A percentile compares a stretch with the other conserved stretches of the same genome.
These are phyloP conservation scores for Dendrocopos noguchii DNA, from an alignment of 2,113 vertebrate genomes.

Conservation along the genomic window DNA sequence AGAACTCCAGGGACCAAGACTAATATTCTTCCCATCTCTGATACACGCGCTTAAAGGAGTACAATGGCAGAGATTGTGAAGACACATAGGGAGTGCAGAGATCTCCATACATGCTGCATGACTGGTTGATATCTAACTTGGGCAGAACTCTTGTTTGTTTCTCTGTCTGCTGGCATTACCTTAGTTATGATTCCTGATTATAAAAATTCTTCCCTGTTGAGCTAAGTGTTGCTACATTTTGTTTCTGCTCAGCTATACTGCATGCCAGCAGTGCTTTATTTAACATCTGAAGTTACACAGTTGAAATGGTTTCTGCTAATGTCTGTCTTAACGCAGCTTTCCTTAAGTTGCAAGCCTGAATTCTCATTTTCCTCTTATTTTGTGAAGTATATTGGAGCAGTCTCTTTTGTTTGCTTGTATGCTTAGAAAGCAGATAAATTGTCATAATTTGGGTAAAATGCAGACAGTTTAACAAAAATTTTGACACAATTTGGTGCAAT, in stretches of 20 bases:
- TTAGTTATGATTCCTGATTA: not conserved
- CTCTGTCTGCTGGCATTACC: not conserved
- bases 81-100: not conserved
- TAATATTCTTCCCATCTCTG: not conserved
- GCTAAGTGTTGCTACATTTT: not conserved
- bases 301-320: not conserved
- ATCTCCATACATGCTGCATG: not conserved
- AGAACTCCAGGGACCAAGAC: not conserved
- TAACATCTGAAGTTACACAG: not conserved
- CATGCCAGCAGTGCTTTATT: not conserved
- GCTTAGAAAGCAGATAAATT: not conserved
- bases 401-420: not conserved
- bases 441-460: not conserved
- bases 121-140: not conserved
- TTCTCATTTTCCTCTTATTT: not conserved
- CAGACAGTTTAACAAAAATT: not conserved
- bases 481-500: not conserved
- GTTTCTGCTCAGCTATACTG: not conserved
- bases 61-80: not conserved
- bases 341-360: not conserved
- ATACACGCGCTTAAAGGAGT: accelerated
- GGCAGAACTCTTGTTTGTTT: not conserved
- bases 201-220: constrained; percentile 5
- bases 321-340: not conserved
- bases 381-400: not conserved